Base-by-base conservation (phyloP, 1,140 invertebrate species). In the Thaumatotibia leucotreta region DNA sequence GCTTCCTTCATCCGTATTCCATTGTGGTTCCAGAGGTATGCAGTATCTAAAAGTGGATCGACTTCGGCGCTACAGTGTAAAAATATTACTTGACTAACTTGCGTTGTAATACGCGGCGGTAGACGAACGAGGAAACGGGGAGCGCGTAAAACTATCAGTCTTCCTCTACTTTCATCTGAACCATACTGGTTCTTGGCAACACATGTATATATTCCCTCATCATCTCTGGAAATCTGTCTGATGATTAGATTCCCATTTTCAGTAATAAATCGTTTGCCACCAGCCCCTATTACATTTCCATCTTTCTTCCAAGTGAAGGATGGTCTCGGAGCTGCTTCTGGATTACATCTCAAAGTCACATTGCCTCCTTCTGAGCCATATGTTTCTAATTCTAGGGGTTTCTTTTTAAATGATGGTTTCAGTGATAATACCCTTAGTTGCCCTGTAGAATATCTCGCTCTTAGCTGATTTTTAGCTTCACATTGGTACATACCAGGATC, bases 401-500 rank as follows among this genome's bases (percentile, higher is more conserved):
- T 92, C 87, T 99, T 99, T 71, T 95, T 95, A 85, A 99, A 99
- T 1, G 96, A 96, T 22, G 98, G 98, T 78, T 95, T 95, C 70
- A 99, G 93, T 23, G 96, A 94, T 27, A 98, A 92, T 52, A 99
- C 96, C 81, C 97, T 91, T 2, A 99, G 89, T 77, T 99, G 97
- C 0, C 95, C 98, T 8, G 97, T 97, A 0, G 97, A 97, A 85
- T 96, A 98, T 27, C 93, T 94, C 0, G 95, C 94, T 78, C 97
- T 98, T 4, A 98, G 91, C 64, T 97, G 95, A 93, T 99, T 99
- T 68, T 91, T 94, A 0, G 98, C 98, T 78, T 94, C 92, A 87
- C 98, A 99, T 78, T 99, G 98, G 88, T 97, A 99, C 97, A 99
- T 98, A n/a, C 96, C 98, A 66, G 95, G 94, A 92, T 99, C 98